Evolutionary conservation across 2,797 vertebrate species (phyloP), one percentile per base, ranked within the genome.

Genomic region (Lacerta viridis): DNA sequence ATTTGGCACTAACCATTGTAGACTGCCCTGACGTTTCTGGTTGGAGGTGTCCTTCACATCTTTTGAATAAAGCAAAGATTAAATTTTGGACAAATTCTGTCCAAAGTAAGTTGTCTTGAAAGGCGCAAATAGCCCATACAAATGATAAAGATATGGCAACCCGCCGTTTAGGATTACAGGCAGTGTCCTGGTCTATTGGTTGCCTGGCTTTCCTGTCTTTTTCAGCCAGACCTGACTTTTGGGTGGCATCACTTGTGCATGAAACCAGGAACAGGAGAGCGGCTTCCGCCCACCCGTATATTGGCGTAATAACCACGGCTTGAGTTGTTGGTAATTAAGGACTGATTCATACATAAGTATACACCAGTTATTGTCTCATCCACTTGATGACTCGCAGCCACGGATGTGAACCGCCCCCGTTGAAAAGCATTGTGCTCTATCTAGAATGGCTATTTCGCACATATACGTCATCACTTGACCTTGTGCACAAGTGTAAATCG

Each of bases 261-360:
- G 23, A 9, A 84, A 43, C 76, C 77, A 79, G 61, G 76, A 80
- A 72, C 33, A 84, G 66, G 46, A 46, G 27, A 64, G 64, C 74
- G 55, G 15, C 29, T 88, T 72, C 82, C 41, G 15, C 87, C 76
- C 27, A 72, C 75, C 69, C 81, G 2, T n/a, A 71, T 61, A 15
- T 43, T 29, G 46, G 50, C 41, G 23, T 61, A 59, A 83, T 77
- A 80, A 80, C 20, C 72, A 80, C 46, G 33, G 29, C 68, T 43
- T 80, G 76, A 79, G 25, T 64, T 80, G 50, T 33, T 80, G 29
- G 3, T 59, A 88, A 88, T 88, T 69, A 55, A 69, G n/a, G 9
- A n/a, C 25, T 80, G 76, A 84, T 85, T 88, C 87, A 88, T 50
- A 59, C 29, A 36, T 71, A 55, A 39, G 33, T 39, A 33, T 72